Evolutionary conservation across 2,797 vertebrate genomes (phyloP).

Genomic region (Aldrovandia affinis): DNA sequence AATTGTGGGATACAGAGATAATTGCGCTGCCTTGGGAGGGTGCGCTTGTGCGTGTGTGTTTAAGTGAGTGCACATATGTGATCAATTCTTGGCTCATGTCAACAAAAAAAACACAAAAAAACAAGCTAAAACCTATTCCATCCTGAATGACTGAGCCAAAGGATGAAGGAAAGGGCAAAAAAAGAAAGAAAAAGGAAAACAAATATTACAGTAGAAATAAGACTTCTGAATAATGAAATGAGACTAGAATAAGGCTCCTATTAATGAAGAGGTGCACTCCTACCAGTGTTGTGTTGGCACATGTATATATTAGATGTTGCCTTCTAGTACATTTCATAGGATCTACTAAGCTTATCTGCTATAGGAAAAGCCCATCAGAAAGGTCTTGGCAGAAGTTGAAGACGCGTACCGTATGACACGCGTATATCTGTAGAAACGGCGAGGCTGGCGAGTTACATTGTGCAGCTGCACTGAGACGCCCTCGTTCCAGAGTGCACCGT

Average conservation of each 20-base stretch:
- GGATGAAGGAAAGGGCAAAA: neutral
- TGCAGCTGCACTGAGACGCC: neutral
- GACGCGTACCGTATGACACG: neutral
- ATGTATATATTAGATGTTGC: neutral
- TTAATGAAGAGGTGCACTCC: neutral
- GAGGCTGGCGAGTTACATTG: neutral
- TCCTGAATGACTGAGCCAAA: neutral
- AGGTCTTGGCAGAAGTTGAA: neutral
- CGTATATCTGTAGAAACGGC: slow-evolving; percentile 1
- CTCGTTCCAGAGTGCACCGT: neutral
- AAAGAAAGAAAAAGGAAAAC: neutral
- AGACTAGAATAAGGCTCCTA: neutral
- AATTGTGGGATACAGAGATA: neutral
- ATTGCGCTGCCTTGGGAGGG: neutral
- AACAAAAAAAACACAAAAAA: neutral
- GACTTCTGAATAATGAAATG: neutral
- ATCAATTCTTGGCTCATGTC: neutral
- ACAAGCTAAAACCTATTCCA: neutral
- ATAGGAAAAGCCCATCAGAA: neutral
- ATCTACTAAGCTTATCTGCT: neutral
- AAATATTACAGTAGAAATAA: neutral
- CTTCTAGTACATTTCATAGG: neutral
- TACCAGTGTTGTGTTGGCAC: neutral
- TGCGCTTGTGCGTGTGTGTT: neutral
- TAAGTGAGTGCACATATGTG: neutral